Percentiles rank a stretch among this genome's conserved stretches.
Evolutionary conservation across 2,888 invertebrate species (phyloP).

Genomic region (Choreutis nemorana): DNA sequence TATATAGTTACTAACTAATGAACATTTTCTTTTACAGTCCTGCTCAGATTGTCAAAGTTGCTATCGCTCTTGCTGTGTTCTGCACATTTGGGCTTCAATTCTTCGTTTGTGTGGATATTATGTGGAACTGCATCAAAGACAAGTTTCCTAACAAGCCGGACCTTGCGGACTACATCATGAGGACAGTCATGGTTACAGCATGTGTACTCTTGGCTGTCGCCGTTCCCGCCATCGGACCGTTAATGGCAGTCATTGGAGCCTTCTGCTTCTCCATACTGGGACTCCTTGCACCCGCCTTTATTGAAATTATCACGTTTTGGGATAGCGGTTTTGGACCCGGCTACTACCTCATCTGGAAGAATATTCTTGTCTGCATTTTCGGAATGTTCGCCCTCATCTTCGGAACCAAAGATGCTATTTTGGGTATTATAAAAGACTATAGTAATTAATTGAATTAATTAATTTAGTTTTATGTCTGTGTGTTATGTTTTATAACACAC

Average conservation of each 20-base stretch:
- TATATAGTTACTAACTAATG: too few relatives aligned
- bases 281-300: conserved; percentile 83
- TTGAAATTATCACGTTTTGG: conserved; percentile 89
- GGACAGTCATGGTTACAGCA: conserved; percentile 71
- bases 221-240: conserved; percentile 87
- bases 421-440: too few relatives aligned
- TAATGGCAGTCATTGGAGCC: conserved; percentile 92
- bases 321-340: conserved; percentile 78
- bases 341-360: conserved; percentile 81
- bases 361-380: conserved; percentile 75
- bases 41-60: conserved; percentile 84
- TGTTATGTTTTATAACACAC: too few relatives aligned
- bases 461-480: too few relatives aligned
- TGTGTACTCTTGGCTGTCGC: conserved; percentile 82
- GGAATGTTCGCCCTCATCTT: conserved; percentile 84
- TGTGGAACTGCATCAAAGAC: conserved; percentile 84
- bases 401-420: conserved; percentile 66
- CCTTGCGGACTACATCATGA: conserved; percentile 78
- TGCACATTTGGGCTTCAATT: conserved; percentile 97
- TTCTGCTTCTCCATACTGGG: conserved; percentile 93
- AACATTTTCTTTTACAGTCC: conserved; percentile 68
- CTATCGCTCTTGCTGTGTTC: conserved; percentile 90
- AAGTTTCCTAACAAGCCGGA: conserved; percentile 72
- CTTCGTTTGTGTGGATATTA: conserved; percentile 94
- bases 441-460: too few relatives aligned